Percentiles rank a stretch among this genome's conserved stretches.
phyloP scores from a whole-genome alignment of 2,888 invertebrate genomes.

The Chrysolina haemoptera region DNA sequence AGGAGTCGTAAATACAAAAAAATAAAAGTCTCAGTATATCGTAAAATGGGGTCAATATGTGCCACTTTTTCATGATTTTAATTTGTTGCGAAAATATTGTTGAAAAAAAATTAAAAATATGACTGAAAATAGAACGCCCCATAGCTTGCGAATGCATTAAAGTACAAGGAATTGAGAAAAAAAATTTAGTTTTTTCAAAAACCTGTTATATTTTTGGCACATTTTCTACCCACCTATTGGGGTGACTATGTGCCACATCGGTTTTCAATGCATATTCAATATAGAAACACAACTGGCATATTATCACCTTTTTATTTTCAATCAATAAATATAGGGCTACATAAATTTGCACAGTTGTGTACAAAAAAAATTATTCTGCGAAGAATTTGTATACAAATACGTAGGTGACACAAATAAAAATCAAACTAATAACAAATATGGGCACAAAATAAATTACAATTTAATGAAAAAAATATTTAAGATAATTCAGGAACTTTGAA shows the following conservation, averaged over 20 bases:
- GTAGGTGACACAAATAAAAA: constrained; percentile 10
- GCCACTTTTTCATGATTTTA: too few relatives aligned
- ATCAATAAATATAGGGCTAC: constrained; percentile 15
- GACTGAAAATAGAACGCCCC: too few relatives aligned
- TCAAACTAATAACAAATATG: not conserved
- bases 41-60: not conserved
- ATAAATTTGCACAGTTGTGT: constrained; percentile 8
- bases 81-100: too few relatives aligned
- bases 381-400: too few relatives aligned
- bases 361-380: not conserved
- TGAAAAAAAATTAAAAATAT: too few relatives aligned
- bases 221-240: constrained; percentile 8
- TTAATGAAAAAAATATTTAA: too few relatives aligned
- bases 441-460: too few relatives aligned
- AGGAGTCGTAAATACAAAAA: constrained; percentile 12
- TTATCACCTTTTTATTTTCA: constrained; percentile 16
- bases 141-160: too few relatives aligned
- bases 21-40: not conserved
- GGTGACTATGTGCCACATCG: constrained; percentile 20
- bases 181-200: constrained; percentile 3
- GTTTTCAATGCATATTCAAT: constrained; percentile 18
- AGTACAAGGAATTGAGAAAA: constrained; percentile 7
- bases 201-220: constrained; percentile 17
- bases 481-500: constrained; percentile 22
- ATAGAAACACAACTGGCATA: constrained; percentile 17